Base-by-base conservation (phyloP, 2,888 invertebrate species). In the Dusona sp. region DNA sequence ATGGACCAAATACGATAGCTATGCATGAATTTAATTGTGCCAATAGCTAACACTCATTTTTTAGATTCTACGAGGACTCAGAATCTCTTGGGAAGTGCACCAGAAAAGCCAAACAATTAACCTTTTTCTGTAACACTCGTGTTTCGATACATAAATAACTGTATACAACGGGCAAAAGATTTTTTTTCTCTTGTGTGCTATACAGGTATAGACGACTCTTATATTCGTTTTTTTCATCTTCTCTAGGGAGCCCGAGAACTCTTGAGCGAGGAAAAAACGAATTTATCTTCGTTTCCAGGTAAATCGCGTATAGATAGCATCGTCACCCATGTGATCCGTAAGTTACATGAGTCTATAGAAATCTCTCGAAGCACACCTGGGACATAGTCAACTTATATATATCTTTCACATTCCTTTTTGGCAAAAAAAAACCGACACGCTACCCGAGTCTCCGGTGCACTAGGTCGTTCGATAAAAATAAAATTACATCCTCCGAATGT, bases 241-340 rank as follows among this genome's bases (percentile, higher is more conserved):
- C 75, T 70, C 70, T 33, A 29, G 75, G 64, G 57, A 61, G 38
- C 42, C 77, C 57, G 36, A 75, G 67, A 67, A 73, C 16, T 54
- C 51, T 65, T 61, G 48, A 79, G 57, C 45, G 82, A 86, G 86
- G 84, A 86, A 80, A 89, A 89, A 89, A 89, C 84, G 85, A 89
- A 91, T 91, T 90, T 89, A 91, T 91, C 91, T 91, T 91, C 90
- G 91, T 91, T 82, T 90, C 83, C 86, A 88, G 88, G 89, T 90
- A 90, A 90, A 91, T 91, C 90, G 89, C 87, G 89, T 91, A 89
- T 89, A 89, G 89, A 90, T 89, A 88, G 88, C 48, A 57, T 79
- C 74, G 74, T 74, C 82, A 54, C 74, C 74, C 22, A 72, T 81
- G 48, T 48, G 64, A 70, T 80, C 87, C 86, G 87, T 88, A 65